Evolutionary conservation across 2,888 invertebrate species (phyloP), one percentile per base, ranked within the genome.

Genomic region (Pogonocherus hispidulus): DNA sequence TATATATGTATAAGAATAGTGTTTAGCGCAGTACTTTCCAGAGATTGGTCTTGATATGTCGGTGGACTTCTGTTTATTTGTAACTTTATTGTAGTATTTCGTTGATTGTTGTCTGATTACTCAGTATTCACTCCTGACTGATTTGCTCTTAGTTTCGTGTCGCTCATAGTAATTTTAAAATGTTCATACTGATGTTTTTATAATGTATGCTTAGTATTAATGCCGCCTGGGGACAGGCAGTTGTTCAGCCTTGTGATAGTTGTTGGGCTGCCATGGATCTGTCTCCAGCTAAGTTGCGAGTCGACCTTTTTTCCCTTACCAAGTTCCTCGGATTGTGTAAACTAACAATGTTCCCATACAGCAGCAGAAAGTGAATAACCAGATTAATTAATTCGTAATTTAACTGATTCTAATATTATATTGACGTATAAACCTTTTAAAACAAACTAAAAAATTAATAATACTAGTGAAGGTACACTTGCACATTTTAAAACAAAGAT

Each of bases 241-340:
- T 77, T 71, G 76, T 71, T 73, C 69, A 75, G 77, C 80, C 82
- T 83, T 84, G 84, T 84, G 84, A 84, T 84, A 84, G 80, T 83
- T 82, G 82, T 83, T 82, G 76, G 82, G 83, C 78, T 70, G 68
- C 69, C 71, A 72, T 73, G 66, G 71, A 70, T 69, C 72, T 71
- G 74, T 74, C 71, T 75, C 75, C 73, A 68, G 71, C 72, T 70
- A 67, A 69, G 72, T 69, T 73, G 72, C 69, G 60, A 63, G 64
- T 74, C 69, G 55, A 51, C 41, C 44, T 23, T 14, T 16, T 57
- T 16, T 63, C 54, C 19, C 35, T 14, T 49, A 20, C n/a, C 0
- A 19, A 55, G 5, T n/a, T 37, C 37, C 37, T 19, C 18, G 27
- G 9, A 11, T 32, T 4, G 1, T 1, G 32, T 11, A 2, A 32